Conservation (phyloP, 1,140 invertebrate genomes). For the Drosophila funebris region DNA sequence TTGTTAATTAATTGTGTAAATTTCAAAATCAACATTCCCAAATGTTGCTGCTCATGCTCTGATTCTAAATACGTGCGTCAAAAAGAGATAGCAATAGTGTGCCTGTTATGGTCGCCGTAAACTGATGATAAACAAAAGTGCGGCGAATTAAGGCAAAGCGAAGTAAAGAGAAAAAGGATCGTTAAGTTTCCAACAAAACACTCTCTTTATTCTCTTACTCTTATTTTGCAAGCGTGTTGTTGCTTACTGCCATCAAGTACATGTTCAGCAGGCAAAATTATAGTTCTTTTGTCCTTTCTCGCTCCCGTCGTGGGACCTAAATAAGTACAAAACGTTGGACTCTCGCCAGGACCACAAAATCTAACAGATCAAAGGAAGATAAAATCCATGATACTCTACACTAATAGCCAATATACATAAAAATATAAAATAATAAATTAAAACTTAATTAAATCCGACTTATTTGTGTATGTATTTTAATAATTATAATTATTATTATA, state of each 20-base stretch:
- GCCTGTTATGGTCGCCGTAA: too few relatives aligned
- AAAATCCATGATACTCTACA: constrained; percentile 16
- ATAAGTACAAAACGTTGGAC: constrained; percentile 45
- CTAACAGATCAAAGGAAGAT: constrained; percentile 1
- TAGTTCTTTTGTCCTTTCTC: constrained; percentile 46
- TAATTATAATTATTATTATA: too few relatives aligned
- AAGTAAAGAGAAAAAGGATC: too few relatives aligned
- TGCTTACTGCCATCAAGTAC: not conserved
- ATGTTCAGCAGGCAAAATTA: constrained; percentile 10
- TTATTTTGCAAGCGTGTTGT: not conserved
- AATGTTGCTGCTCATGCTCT: too few relatives aligned
- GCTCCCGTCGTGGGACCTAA: constrained; percentile 15
- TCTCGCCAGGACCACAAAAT: constrained; percentile 45
- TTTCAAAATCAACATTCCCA: not conserved
- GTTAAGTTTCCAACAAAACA: too few relatives aligned
- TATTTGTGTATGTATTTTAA: too few relatives aligned
- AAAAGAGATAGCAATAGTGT: too few relatives aligned
- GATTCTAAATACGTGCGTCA: too few relatives aligned
- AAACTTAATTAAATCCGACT: not conserved
- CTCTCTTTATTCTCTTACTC: not conserved
- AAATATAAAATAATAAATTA: not conserved
- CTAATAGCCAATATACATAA: too few relatives aligned
- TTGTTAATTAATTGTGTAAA: not conserved
- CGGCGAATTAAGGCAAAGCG: too few relatives aligned
- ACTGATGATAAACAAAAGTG: too few relatives aligned